These are phyloP conservation scores for Andrena fulva DNA, from an alignment of 2,888 invertebrate genomes.

Conservation along the genomic window DNA sequence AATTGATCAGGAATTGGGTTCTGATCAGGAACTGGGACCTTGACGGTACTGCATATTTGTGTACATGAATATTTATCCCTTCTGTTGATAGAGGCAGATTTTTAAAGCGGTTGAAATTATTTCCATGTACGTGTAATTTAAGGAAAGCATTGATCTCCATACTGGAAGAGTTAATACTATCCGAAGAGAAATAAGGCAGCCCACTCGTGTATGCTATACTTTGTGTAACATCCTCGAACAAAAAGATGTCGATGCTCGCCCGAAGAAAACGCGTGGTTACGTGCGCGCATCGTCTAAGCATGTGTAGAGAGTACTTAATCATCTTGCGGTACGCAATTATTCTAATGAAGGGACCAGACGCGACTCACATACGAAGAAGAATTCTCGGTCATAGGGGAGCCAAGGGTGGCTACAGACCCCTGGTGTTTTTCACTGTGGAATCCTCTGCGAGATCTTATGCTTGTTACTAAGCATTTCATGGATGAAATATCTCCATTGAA, in stretches of 20 bases:
- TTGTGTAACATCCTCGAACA: conserved; percentile 26
- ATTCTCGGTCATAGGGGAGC: conserved; percentile 54
- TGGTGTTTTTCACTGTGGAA: conserved; percentile 60
- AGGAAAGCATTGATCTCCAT: conserved; percentile 4
- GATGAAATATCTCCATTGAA: conserved; percentile 9
- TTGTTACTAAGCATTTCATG: conserved; percentile 37
- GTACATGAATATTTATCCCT: no score
- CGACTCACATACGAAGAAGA: conserved; percentile 65
- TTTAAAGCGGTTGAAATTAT: neutral
- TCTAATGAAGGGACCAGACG: conserved; percentile 76
- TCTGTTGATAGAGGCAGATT: neutral
- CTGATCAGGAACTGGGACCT: no score
- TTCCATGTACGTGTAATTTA: neutral
- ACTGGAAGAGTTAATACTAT: neutral
- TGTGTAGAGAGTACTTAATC: conserved; percentile 72
- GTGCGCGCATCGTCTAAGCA: conserved; percentile 57
- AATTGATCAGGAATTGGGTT: no score
- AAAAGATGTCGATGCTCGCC: conserved; percentile 38
- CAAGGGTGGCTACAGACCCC: conserved; percentile 61
- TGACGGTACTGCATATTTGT: no score
- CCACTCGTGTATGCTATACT: conserved; percentile 24
- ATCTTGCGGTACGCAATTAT: conserved; percentile 74
- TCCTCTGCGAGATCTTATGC: conserved; percentile 29
- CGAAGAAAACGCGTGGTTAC: conserved; percentile 40
- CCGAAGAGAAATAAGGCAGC: conserved; percentile 12